Conservation (phyloP, 2,888 invertebrate species). For the Linyphia triangularis region DNA sequence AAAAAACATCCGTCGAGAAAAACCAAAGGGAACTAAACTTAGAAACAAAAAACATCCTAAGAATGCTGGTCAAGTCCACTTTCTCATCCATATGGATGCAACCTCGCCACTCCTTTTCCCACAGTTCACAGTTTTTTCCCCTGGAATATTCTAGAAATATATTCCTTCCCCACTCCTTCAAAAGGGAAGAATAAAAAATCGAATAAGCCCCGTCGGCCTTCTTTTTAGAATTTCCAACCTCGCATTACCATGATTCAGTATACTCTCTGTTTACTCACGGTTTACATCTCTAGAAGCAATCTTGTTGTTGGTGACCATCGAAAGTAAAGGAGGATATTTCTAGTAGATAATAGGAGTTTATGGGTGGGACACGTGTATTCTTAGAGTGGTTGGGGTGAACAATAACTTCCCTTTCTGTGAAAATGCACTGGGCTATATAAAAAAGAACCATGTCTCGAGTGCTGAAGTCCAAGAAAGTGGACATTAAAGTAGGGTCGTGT, state of each 20-base stretch:
- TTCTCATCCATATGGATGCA: background rate
- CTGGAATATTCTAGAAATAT: background rate
- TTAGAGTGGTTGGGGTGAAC: no score
- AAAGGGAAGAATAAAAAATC: background rate
- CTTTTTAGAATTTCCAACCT: constrained; percentile 13
- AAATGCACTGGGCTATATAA: no score
- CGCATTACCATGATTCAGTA: constrained; percentile 17
- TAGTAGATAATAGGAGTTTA: constrained; percentile 3
- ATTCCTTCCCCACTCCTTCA: background rate
- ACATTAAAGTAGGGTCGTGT: no score
- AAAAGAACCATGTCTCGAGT: no score
- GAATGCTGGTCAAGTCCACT: background rate
- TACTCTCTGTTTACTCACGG: background rate
- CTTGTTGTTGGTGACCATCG: background rate
- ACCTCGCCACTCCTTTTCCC: background rate
- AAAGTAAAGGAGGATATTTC: background rate
- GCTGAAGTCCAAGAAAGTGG: no score
- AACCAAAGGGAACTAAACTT: background rate
- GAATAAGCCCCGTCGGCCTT: background rate
- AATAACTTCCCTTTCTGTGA: no score
- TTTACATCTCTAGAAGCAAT: background rate
- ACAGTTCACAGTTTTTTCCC: background rate
- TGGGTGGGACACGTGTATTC: background rate
- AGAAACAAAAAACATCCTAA: background rate
- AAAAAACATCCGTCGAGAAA: no score